Conservation (phyloP, 2,888 invertebrate species). For the Caenorhabditis panamensis region DNA sequence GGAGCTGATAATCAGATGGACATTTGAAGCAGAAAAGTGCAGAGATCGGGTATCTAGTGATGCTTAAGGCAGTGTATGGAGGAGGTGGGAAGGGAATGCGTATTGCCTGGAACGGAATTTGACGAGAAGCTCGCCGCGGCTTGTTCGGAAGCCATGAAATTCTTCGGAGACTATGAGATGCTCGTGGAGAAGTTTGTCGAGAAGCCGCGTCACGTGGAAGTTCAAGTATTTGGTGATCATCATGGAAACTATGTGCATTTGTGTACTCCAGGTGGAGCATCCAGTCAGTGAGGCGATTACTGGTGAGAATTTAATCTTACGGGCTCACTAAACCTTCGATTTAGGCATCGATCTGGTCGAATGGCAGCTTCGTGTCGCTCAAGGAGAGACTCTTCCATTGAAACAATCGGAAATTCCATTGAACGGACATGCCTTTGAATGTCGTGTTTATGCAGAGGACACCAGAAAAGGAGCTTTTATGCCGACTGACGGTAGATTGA, state of each 20-base stretch:
- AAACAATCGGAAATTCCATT: constrained; percentile 87
- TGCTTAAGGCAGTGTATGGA: constrained; percentile 98
- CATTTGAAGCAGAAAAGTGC: constrained; percentile 69
- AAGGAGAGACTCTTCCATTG: constrained; percentile 90
- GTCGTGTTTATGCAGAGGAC: constrained; percentile 90
- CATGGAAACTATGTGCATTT: constrained; percentile 88
- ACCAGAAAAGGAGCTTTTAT: constrained; percentile 89
- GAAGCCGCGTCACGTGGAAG: constrained; percentile 90
- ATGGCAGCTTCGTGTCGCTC: constrained; percentile 92
- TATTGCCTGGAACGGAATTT: constrained; percentile 91
- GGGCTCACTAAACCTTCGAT: too few species aligned
- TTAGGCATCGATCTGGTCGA: constrained; percentile 92
- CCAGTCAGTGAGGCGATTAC: constrained; percentile 98
- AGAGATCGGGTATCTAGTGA: constrained; percentile 88
- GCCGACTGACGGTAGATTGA: constrained; percentile 88
- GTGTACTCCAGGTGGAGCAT: constrained; percentile 89
- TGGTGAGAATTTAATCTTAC: too few species aligned
- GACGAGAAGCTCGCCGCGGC: constrained; percentile 84
- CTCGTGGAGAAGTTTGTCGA: constrained; percentile 91
- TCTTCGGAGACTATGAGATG: constrained; percentile 92
- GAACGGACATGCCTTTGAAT: constrained; percentile 93
- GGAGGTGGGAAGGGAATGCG: constrained; percentile 99
- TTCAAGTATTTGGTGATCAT: constrained; percentile 85
- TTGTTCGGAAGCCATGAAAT: constrained; percentile 91
- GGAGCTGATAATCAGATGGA: constrained; percentile 79